A percentile compares a stretch with the other conserved stretches of the same genome.
Conservation (phyloP, 2,888 invertebrate species). For the Zele albiditarsus region DNA sequence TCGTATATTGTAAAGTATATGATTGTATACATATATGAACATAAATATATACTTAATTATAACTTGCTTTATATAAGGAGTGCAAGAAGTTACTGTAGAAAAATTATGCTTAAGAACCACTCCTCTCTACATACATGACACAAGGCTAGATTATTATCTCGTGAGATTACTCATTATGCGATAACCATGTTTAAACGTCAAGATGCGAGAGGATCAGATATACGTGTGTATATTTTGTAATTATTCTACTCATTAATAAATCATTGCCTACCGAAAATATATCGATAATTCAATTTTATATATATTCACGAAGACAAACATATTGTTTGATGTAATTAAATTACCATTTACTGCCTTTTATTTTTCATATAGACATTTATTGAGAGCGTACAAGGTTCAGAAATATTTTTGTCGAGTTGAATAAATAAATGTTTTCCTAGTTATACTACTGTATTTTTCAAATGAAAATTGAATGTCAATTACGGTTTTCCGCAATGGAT, state of each 20-base stretch:
- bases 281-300: not conserved
- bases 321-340: too few species aligned
- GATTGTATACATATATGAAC: constrained; percentile 9
- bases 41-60: not conserved
- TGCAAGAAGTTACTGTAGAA: constrained; percentile 44
- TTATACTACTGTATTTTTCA: too few species aligned
- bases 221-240: not conserved
- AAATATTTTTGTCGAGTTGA: too few species aligned
- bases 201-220: not conserved
- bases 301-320: not conserved
- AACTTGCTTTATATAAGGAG: not conserved
- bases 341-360: too few species aligned
- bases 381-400: too few species aligned
- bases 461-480: too few species aligned
- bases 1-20: not conserved
- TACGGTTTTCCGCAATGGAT: too few species aligned
- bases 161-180: constrained; percentile 29
- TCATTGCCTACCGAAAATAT: not conserved
- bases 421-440: too few species aligned
- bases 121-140: constrained; percentile 54
- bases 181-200: not conserved
- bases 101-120: constrained; percentile 57
- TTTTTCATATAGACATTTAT: too few species aligned
- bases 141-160: constrained; percentile 66
- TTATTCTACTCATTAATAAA: not conserved